These are phyloP conservation scores for Cosmorhoe ocellata DNA, from an alignment of 2,888 invertebrate species.

Conservation along the genomic window DNA sequence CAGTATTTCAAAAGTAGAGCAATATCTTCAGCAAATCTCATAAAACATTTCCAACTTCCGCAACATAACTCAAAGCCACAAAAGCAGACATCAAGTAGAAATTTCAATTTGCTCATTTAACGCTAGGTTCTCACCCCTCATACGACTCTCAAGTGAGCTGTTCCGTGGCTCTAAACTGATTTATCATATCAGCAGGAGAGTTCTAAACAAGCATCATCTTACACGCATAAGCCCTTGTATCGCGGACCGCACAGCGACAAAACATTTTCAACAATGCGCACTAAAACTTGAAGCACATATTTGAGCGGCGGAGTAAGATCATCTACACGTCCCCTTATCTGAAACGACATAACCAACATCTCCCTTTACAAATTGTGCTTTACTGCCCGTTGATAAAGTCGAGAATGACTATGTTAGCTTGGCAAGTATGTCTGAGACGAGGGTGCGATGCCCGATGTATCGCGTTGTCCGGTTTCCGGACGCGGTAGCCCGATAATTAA, in stretches of 20 bases:
- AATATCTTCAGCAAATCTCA: constrained; percentile 38
- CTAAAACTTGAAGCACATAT: constrained; percentile 70
- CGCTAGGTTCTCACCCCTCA: constrained; percentile 65
- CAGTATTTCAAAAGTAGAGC: not conserved
- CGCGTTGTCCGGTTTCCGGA: constrained; percentile 80
- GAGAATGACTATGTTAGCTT: constrained; percentile 36
- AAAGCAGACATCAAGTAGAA: constrained; percentile 44
- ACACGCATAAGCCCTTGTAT: constrained; percentile 79
- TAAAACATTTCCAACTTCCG: constrained; percentile 25
- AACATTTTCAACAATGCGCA: constrained; percentile 72
- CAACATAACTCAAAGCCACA: constrained; percentile 33
- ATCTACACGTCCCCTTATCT: constrained; percentile 42
- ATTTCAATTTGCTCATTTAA: constrained; percentile 74
- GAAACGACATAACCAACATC: constrained; percentile 45
- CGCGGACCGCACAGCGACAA: constrained; percentile 58
- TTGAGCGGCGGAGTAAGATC: constrained; percentile 64
- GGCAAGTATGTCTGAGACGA: constrained; percentile 63
- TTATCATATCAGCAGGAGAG: constrained; percentile 75
- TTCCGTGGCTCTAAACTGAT: constrained; percentile 75
- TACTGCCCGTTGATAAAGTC: constrained; percentile 40
- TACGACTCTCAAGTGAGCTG: constrained; percentile 69
- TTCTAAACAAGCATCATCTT: constrained; percentile 81
- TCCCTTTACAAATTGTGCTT: constrained; percentile 37
- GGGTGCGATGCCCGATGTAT: constrained; percentile 71
- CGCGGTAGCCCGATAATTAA: constrained; percentile 69